Evolutionary conservation across 1,140 invertebrate genomes (phyloP), one percentile per base, ranked within the genome.

Genomic region (Ctenoplectra terminalis): DNA sequence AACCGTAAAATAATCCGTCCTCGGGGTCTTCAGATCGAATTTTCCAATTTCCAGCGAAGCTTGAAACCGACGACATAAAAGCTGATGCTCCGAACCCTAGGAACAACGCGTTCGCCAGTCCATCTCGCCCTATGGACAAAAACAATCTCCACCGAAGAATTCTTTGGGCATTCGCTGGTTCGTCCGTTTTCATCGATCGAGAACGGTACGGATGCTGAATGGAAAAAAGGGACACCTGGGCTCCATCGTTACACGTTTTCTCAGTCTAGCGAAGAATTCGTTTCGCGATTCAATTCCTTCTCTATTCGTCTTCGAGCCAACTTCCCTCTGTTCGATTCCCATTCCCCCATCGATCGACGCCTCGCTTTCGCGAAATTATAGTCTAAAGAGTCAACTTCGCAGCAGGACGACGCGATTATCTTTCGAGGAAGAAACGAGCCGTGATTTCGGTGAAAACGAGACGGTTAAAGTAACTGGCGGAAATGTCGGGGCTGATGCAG

Each of bases 201-300:
- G 17, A 8, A 29, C 2, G 29, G 8, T 6, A 29, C 7, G 37
- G 20, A 31, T 3, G 17, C 0, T 0, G 40, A 31, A 56, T 66
- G 56, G 67, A 78, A 70, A 73, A 64, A 48, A 48, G 69, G 15
- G 64, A 64, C 82, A 84, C 77, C 76, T 83, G 82, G 48, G 71
- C 78, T 40, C 31, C 17, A 26, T 56, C 78, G 78, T 84, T 81
- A 70, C 78, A 81, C 82, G 76, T 73, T 48, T n/a, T 15, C 40
- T 13, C 70, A 7, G 29, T 34, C 52, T 20, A 26, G 7, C 58
- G 43, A 37, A n/a, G 31, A 46, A 71, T 52, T 43, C 56, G 37
- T 50, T 37, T 20, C 26, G n/a, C 43, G 56, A 71, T 79, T 61
- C 29, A 52, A 79, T 78, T 60, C 40, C 13, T 48, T 37, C 40